A percentile compares a stretch with the other conserved stretches of the same genome.
phyloP scores from a whole-genome alignment of 2,797 vertebrate species.

The Phalanger gymnotis region DNA sequence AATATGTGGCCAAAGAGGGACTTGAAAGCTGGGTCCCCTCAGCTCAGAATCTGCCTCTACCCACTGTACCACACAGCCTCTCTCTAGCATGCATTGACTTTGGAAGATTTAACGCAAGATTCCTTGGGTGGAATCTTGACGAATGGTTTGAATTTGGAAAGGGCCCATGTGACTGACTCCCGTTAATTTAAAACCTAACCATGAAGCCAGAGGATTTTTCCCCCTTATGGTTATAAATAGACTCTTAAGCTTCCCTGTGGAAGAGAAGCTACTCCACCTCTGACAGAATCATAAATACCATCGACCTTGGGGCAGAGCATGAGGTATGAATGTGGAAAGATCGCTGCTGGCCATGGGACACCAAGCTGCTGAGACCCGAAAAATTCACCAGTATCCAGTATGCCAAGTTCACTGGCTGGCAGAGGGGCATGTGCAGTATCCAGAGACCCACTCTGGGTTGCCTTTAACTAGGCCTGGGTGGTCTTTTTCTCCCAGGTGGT shows the following conservation, averaged over 20 bases:
- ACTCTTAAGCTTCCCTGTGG: background rate
- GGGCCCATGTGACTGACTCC: background rate
- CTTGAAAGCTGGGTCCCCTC: background rate
- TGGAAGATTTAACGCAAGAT: background rate
- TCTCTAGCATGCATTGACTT: background rate
- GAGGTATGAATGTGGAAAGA: constrained; percentile 2
- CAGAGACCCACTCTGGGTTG: fast-evolving
- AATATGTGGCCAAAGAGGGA: background rate
- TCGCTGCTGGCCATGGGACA: constrained; percentile 46
- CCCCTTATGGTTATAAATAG: background rate
- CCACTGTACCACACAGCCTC: background rate
- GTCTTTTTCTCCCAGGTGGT: background rate
- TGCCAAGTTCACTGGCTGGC: constrained; percentile 48
- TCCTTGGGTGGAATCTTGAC: background rate
- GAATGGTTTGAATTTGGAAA: background rate
- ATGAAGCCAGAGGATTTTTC: background rate
- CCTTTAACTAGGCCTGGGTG: background rate
- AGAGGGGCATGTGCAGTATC: background rate
- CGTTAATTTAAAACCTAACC: constrained; percentile 46
- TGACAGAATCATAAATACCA: background rate
- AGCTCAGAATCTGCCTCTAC: background rate
- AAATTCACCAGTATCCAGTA: constrained; percentile 56
- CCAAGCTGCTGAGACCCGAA: constrained; percentile 29
- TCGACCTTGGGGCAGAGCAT: constrained; percentile 50
- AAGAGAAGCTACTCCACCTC: background rate